Conservation (phyloP, 2,797 vertebrate genomes). For the Onychomys arenicola region DNA sequence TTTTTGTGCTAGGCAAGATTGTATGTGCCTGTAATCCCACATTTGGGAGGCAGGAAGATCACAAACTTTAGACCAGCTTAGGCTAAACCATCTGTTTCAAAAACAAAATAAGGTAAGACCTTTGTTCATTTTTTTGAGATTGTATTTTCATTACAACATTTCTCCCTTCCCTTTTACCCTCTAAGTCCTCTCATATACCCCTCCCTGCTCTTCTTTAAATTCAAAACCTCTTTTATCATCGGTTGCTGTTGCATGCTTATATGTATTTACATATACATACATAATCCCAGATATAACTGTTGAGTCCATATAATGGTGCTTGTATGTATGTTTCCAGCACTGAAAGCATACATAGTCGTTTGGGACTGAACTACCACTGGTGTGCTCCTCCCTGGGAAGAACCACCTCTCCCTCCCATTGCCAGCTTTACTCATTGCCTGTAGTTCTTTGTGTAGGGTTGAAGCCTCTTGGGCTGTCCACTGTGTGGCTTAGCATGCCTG, state of each 20-base stretch:
- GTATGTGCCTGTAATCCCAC: background rate
- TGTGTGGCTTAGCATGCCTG: background rate
- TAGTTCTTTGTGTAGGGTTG: background rate
- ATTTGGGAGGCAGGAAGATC: background rate
- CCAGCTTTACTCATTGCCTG: background rate
- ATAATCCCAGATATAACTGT: background rate
- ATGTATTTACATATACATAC: background rate
- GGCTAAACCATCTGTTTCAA: background rate
- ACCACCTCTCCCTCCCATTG: background rate
- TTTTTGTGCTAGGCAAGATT: background rate
- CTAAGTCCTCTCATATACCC: background rate
- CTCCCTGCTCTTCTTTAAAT: background rate
- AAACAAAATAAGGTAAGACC: background rate
- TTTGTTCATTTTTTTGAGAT: background rate
- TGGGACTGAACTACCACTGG: no score
- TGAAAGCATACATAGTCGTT: no score
- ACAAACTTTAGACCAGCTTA: background rate
- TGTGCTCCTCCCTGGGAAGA: background rate
- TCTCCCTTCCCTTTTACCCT: background rate
- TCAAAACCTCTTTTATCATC: background rate
- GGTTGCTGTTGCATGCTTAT: background rate
- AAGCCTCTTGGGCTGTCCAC: background rate
- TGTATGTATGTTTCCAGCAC: background rate
- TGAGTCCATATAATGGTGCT: background rate
- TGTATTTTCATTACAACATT: background rate